Base-by-base conservation (phyloP, 1,140 invertebrate species). In the Drosophila sp. region DNA sequence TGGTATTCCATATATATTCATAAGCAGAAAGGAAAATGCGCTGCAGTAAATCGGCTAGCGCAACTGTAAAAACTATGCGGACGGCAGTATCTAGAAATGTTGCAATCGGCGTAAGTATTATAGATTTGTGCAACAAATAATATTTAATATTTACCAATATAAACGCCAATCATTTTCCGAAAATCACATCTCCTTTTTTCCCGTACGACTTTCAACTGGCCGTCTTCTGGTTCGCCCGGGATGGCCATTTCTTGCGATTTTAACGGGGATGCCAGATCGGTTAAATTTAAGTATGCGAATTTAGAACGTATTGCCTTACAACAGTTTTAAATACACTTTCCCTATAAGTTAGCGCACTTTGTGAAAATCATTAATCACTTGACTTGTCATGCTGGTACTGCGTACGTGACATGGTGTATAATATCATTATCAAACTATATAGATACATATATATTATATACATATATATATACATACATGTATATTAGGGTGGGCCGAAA, bases 11-110 rank as follows among this genome's bases (percentile, higher is more conserved):
- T 4, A 66, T 6, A 69, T 76, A 81, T 58, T 90, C 81, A 0
- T 27, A 5, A 1, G 4, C 17, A 5, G 58, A 56, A 11, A 10
- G 33, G n/a, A 38, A 60, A 1, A 76, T 8, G 1, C 80, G 78
- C 29, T 64, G 23, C 5, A 85, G 10, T 8, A 76, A 23, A 50
- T 90, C 78, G 0, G 80, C 85, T 11, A 66, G 3, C 7, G 72
- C 64, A 2, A 74, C 40, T 3, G 56, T 70, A 5, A 66, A 6
- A 5, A 35, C 64, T 11, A 87, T 50, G 17, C 73, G 73, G 17
- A 90, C 17, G 5, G 30, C 25, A n/a, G 33, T 66, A 44, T 87
- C 81, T 90, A 33, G 3, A 72, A 17, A 40, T 40, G 68, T 30
- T 70, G 47, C 60, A 23, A 17, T 4, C 4, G 5, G 4, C 33